phyloP scores from a whole-genome alignment of 1,140 invertebrate genomes.

The Pseudachorutes palmiensis region DNA sequence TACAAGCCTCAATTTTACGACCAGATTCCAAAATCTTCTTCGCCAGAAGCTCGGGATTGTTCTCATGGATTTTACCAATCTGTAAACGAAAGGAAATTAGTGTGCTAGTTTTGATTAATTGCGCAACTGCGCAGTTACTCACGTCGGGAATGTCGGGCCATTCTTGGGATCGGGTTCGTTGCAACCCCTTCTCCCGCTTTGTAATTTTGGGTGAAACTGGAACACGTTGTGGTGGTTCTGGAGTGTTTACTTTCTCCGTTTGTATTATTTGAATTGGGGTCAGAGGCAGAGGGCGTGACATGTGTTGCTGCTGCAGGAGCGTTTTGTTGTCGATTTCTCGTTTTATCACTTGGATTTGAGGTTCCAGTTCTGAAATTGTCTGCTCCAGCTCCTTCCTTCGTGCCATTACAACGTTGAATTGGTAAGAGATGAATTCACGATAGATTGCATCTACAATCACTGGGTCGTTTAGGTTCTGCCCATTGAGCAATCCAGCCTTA shows the following conservation, averaged over 20 bases:
- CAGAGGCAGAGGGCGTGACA: conserved; percentile 5
- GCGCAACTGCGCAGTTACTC: neutral
- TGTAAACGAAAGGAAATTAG: too few species aligned
- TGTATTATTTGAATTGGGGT: conserved; percentile 2
- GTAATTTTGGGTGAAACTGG: conserved; percentile 39
- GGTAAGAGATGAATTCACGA: conserved; percentile 40
- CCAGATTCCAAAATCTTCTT: conserved; percentile 82
- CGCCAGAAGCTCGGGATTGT: conserved; percentile 78
- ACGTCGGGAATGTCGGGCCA: conserved; percentile 83
- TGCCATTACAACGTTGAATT: conserved; percentile 70
- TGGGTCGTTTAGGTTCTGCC: conserved; percentile 1
- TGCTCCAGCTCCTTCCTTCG: conserved; percentile 70
- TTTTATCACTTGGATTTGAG: conserved; percentile 62
- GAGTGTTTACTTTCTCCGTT: conserved; percentile 23
- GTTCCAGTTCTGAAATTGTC: conserved; percentile 64
- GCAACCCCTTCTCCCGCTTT: neutral
- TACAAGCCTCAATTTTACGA: conserved; percentile 72
- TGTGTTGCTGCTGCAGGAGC: conserved; percentile 29
- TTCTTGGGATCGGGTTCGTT: conserved; percentile 67
- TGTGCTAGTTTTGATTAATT: neutral
- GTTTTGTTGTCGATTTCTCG: conserved; percentile 1
- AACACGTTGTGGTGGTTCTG: conserved; percentile 20
- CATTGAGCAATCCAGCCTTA: conserved; percentile 24
- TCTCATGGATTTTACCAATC: conserved; percentile 76
- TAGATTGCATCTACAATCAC: conserved; percentile 22